A percentile compares a stretch with the other conserved stretches of the same genome.
phyloP scores from a whole-genome alignment of 2,888 invertebrate species.

The Nymphalis urticae region DNA sequence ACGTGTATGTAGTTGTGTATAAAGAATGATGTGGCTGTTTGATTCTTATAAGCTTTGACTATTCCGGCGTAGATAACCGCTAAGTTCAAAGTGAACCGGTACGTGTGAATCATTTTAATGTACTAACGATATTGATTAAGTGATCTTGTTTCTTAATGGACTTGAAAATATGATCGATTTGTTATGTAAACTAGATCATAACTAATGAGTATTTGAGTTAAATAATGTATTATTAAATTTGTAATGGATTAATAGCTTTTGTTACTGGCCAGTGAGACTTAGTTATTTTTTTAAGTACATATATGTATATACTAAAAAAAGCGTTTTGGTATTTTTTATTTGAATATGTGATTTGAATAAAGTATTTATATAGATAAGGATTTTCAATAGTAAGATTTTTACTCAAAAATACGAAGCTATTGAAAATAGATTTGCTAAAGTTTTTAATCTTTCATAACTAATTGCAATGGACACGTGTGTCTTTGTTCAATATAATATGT shows the following conservation, averaged over 20 bases:
- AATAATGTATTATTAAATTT: slow-evolving; percentile 15
- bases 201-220: slow-evolving; percentile 10
- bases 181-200: slow-evolving; percentile 21
- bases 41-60: slow-evolving; percentile 3
- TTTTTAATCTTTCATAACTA: too few relatives aligned
- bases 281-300: too few relatives aligned
- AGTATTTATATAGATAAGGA: too few relatives aligned
- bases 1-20: not conserved
- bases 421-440: too few relatives aligned
- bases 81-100: slow-evolving; percentile 43
- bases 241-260: slow-evolving; percentile 4
- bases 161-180: slow-evolving; percentile 34
- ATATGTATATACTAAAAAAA: too few relatives aligned
- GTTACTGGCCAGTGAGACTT: too few relatives aligned
- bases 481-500: too few relatives aligned
- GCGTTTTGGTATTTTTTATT: too few relatives aligned
- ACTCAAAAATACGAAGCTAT: too few relatives aligned
- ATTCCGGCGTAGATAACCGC: slow-evolving; percentile 24
- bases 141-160: slow-evolving; percentile 36
- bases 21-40: slow-evolving; percentile 8
- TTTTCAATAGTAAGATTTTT: too few relatives aligned
- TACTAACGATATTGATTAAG: slow-evolving; percentile 35
- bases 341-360: too few relatives aligned
- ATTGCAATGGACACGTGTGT: too few relatives aligned
- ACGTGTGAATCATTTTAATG: slow-evolving; percentile 44